A percentile compares a stretch with the other conserved stretches of the same genome.
Evolutionary conservation across 37 sponge, comb jelly and placozoan genomes (phyloP).

Genomic region (Lycopodina hypogea): DNA sequence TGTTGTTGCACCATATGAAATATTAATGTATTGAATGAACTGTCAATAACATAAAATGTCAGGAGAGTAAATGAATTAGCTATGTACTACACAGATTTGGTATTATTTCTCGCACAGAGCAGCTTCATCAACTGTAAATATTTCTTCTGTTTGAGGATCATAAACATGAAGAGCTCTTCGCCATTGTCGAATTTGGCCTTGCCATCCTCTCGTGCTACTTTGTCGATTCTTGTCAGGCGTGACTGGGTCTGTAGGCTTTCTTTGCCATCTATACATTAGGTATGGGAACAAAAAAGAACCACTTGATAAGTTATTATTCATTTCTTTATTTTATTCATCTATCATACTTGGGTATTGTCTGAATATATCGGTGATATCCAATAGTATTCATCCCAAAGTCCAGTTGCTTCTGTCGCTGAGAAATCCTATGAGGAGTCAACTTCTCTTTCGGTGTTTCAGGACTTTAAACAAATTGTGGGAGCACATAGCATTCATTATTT

Average conservation of each 20-base stretch:
- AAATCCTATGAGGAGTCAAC: constrained; percentile 49
- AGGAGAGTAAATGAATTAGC: too few relatives aligned
- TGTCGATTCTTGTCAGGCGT: constrained; percentile 83
- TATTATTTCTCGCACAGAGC: constrained; percentile 52
- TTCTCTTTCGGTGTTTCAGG: not conserved
- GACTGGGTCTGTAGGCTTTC: constrained; percentile 50
- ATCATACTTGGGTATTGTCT: constrained; percentile 70
- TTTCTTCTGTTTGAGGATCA: constrained; percentile 22
- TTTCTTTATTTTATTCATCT: too few relatives aligned
- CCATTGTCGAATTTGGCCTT: constrained; percentile 83
- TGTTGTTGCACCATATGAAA: too few relatives aligned
- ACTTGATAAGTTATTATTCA: too few relatives aligned
- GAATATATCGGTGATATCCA: constrained; percentile 77
- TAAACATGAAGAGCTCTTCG: constrained; percentile 68
- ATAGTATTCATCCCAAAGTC: constrained; percentile 92
- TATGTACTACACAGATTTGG: not conserved
- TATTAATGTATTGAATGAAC: too few relatives aligned
- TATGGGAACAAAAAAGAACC: not conserved
- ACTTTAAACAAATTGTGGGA: not conserved
- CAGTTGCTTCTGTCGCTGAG: constrained; percentile 87
- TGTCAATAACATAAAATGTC: too few relatives aligned
- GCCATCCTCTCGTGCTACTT: constrained; percentile 83
- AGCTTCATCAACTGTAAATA: constrained; percentile 42
- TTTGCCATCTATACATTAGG: constrained; percentile 38
- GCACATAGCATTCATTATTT: too few relatives aligned